Evolutionary conservation across 2,797 vertebrate species (phyloP).

Genomic region (Peromyscus eremicus): DNA sequence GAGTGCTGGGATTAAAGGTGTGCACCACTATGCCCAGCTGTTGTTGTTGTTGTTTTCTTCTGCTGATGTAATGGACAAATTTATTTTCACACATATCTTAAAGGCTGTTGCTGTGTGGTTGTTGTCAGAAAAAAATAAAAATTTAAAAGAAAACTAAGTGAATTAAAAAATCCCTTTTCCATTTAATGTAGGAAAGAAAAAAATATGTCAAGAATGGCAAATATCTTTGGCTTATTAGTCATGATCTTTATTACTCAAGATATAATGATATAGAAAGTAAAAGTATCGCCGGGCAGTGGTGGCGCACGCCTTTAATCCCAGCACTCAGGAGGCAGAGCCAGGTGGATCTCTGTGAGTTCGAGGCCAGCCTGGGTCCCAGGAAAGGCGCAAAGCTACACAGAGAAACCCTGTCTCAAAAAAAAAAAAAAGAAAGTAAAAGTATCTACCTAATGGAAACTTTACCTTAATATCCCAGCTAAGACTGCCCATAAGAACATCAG

Average conservation of each 20-base stretch:
- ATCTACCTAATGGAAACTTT: slow-evolving; percentile 56
- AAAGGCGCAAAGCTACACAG: too few species aligned
- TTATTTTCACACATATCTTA: slow-evolving; percentile 71
- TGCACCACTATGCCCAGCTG: not conserved
- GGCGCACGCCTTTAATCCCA: too few species aligned
- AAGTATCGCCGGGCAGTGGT: too few species aligned
- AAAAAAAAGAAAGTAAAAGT: slow-evolving; percentile 68
- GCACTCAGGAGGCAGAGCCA: too few species aligned
- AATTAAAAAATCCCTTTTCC: slow-evolving; percentile 69
- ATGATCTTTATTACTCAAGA: slow-evolving; percentile 58
- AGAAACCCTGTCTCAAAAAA: too few species aligned
- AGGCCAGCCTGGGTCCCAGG: too few species aligned
- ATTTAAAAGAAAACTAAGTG: slow-evolving; percentile 59
- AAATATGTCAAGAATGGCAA: slow-evolving; percentile 65
- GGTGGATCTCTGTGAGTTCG: too few species aligned
- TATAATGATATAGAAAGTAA: slow-evolving; percentile 52
- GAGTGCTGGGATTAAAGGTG: not conserved
- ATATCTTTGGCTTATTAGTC: slow-evolving; percentile 74
- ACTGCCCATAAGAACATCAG: not conserved
- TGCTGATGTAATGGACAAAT: slow-evolving; percentile 7
- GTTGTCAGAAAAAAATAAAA: slow-evolving; percentile 70
- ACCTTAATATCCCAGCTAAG: slow-evolving; percentile 10
- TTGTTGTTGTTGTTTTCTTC: not conserved
- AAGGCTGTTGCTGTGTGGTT: slow-evolving; percentile 15
- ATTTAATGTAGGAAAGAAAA: slow-evolving; percentile 55